Percentiles rank a stretch among this genome's conserved stretches.
Evolutionary conservation across 2,888 invertebrate species (phyloP).

Genomic region (Chloroclystis v-ata): DNA sequence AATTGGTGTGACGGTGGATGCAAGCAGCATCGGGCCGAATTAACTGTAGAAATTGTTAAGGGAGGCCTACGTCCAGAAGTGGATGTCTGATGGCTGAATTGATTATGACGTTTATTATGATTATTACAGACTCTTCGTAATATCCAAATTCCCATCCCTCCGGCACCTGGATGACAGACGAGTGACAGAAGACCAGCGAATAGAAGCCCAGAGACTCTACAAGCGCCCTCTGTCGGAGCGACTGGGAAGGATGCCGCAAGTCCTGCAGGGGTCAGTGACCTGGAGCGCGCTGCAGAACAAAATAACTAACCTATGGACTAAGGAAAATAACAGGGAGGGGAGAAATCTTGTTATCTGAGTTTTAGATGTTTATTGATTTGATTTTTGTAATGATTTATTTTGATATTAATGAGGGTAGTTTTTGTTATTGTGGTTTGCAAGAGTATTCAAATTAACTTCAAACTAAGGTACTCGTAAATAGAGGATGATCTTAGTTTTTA

Average conservation of each 20-base stretch:
- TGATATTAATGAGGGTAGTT: no score
- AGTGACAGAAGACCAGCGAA: slow-evolving; percentile 81
- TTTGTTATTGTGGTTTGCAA: no score
- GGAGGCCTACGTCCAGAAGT: no score
- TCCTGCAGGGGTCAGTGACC: slow-evolving; percentile 50
- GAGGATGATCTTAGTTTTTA: no score
- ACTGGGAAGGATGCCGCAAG: slow-evolving; percentile 48
- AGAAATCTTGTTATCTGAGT: slow-evolving; percentile 49
- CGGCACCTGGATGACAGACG: slow-evolving; percentile 83
- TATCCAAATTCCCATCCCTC: slow-evolving; percentile 83
- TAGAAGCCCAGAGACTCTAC: slow-evolving; percentile 81
- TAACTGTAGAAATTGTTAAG: no score
- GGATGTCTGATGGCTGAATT: no score
- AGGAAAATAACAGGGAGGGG: slow-evolving; percentile 39
- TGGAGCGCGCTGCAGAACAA: slow-evolving; percentile 56
- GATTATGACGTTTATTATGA: no score
- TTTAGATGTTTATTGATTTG: background rate
- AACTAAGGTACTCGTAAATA: no score
- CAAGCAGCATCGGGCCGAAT: no score
- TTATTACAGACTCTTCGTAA: slow-evolving; percentile 83
- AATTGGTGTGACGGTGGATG: no score
- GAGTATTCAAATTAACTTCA: no score
- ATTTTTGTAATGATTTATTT: no score
- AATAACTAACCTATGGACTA: slow-evolving; percentile 45
- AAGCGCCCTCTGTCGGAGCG: slow-evolving; percentile 79